Evolutionary conservation across 2,113 vertebrate genomes (phyloP), one percentile per base, ranked within the genome.

Genomic region (Platichthys flesus): DNA sequence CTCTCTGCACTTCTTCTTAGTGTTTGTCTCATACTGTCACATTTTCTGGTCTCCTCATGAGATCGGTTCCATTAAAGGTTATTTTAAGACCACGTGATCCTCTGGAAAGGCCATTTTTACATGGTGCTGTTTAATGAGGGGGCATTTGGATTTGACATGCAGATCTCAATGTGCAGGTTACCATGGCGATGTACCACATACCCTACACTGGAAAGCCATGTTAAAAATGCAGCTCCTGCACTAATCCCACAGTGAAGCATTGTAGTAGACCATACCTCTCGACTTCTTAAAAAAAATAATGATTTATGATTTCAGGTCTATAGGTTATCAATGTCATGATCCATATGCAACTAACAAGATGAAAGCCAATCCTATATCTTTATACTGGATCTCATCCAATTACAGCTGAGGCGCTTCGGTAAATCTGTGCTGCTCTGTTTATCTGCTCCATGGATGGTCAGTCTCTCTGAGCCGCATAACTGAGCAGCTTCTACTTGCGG

Each of bases 401-500:
- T 67, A 65, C 66, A 54, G 47, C 49, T 45, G 64, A 76, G 35
- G 14, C 10, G 2, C 62, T 20, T 55, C 40, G 16, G 4, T 71
- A 51, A 78, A 76, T 28, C 70, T 77, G 54, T 20, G 58, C 72
- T 35, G 71, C 75, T 82, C 72, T 74, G 79, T 89, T 81, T 73
- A 23, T 55, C 8, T 78, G 72, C 68, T 70, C 49, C 64, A 84
- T 18, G 67, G 68, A 64, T 70, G 71, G 31, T 64, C 24, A 42
- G 54, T 70, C 26, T 69, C 37, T 67, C 51, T 74, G 52, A 67
- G 49, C 18, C 3, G 55, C 57, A 64, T 14, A 82, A 58, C 56
- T 60, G 31, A 76, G 47, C 71, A 37, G 58, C 60, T 57, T 65
- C 52, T 13, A 47, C 77, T 35, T 76, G 61, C 61, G 60, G 51